Percentiles rank a stretch among this genome's conserved stretches.
These are phyloP conservation scores for Pampus argenteus DNA, from an alignment of 2,797 vertebrate genomes.

Conservation along the genomic window DNA sequence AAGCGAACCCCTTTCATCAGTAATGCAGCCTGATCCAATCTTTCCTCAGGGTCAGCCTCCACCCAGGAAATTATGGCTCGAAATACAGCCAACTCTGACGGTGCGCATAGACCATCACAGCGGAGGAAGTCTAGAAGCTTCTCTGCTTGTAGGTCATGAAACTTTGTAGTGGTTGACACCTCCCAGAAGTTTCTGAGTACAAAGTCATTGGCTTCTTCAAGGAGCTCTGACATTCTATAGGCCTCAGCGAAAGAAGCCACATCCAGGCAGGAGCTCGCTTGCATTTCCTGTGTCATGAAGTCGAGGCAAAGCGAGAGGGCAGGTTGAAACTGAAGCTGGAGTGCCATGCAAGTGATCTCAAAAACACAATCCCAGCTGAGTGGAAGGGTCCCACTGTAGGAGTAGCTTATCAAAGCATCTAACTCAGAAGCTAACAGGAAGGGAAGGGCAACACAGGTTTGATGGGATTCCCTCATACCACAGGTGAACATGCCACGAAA, in stretches of 20 bases:
- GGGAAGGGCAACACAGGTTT: slow-evolving; percentile 75
- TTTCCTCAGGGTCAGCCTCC: slow-evolving; percentile 77
- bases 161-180: slow-evolving; percentile 84
- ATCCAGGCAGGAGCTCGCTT: slow-evolving; percentile 83
- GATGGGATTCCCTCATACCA: slow-evolving; percentile 88
- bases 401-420: slow-evolving; percentile 83
- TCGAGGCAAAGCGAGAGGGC: slow-evolving; percentile 86
- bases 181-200: slow-evolving; percentile 88
- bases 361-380: slow-evolving; percentile 89
- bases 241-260: slow-evolving; percentile 86
- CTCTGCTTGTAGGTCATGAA: slow-evolving; percentile 84
- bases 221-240: slow-evolving; percentile 85
- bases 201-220: slow-evolving; percentile 85
- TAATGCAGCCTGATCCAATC: slow-evolving; percentile 77
- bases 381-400: slow-evolving; percentile 85
- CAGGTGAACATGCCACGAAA: slow-evolving; percentile 90
- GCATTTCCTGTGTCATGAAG: slow-evolving; percentile 85
- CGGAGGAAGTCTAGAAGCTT: slow-evolving; percentile 85
- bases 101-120: slow-evolving; percentile 85
- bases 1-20: slow-evolving; percentile 90
- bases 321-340: slow-evolving; percentile 89
- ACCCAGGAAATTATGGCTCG: slow-evolving; percentile 89
- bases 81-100: slow-evolving; percentile 89
- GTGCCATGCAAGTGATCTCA: slow-evolving; percentile 86
- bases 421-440: slow-evolving; percentile 79